Percentiles rank a stretch among this genome's conserved stretches.
Conservation (phyloP, 1,140 invertebrate genomes). For the Zaprionus ghesquierei region DNA sequence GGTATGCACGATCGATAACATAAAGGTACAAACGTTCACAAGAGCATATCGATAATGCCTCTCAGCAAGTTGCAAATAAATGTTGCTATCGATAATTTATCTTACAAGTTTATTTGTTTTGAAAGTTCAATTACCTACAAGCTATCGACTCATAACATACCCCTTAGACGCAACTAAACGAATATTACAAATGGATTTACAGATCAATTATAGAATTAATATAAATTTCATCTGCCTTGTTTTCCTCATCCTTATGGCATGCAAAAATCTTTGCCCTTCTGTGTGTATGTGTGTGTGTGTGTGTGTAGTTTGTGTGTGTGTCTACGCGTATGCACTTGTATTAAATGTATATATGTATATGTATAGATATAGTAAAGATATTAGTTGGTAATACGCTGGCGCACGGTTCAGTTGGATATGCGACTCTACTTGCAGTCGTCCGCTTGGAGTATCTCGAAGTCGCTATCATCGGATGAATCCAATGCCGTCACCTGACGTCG, state of each 20-base stretch:
- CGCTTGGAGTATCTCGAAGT: constrained; percentile 79
- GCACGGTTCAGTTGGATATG: background rate
- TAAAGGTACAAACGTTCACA: background rate
- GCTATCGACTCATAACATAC: background rate
- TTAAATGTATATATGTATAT: constrained; percentile 19
- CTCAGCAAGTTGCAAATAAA: background rate
- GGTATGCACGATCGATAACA: background rate
- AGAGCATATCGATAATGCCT: too few species aligned
- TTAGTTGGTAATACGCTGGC: constrained; percentile 66
- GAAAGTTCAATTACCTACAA: background rate
- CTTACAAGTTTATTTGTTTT: background rate
- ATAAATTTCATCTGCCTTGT: background rate
- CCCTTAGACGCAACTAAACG: constrained; percentile 1
- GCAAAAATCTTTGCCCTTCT: constrained; percentile 13
- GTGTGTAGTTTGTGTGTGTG: constrained; percentile 9
- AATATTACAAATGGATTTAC: constrained; percentile 9
- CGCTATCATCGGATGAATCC: constrained; percentile 79
- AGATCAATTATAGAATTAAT: constrained; percentile 6
- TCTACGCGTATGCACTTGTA: constrained; percentile 16
- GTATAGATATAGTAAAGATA: constrained; percentile 47
- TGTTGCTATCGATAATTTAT: background rate
- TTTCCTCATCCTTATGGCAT: constrained; percentile 22
- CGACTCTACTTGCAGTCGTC: constrained; percentile 70
- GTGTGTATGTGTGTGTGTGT: background rate
- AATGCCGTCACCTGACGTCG: constrained; percentile 57